Conservation (phyloP, 92 coral and sea anemone species). For the Pocillopora meandrina region DNA sequence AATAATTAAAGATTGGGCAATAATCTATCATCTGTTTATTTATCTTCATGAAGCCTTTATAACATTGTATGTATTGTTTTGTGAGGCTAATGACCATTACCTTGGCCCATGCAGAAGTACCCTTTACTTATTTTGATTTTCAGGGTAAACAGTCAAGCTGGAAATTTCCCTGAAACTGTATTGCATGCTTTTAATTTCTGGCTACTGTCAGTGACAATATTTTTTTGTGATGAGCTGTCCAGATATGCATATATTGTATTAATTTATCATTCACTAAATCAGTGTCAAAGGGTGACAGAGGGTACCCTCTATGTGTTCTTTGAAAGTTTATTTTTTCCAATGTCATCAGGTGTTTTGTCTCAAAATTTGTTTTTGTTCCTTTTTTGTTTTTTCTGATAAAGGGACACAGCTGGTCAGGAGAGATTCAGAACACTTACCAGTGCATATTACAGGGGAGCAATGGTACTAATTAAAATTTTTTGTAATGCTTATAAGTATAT, state of each 20-base stretch:
- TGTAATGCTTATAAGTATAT: background rate
- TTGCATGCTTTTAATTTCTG: too few relatives aligned
- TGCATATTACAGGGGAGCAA: conserved; percentile 99
- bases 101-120: background rate
- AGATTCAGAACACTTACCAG: conserved; percentile 95
- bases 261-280: too few relatives aligned
- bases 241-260: too few relatives aligned
- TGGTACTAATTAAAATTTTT: conserved; percentile 57
- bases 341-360: background rate
- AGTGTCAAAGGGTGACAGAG: too few relatives aligned
- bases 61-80: background rate
- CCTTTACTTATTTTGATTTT: background rate
- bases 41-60: background rate
- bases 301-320: background rate
- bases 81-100: background rate
- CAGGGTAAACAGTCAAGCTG: too few relatives aligned
- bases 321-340: background rate
- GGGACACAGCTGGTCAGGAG: conserved; percentile 99
- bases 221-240: background rate
- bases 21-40: background rate
- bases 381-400: conserved; percentile 3
- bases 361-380: background rate
- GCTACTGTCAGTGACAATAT: background rate
- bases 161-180: too few relatives aligned
- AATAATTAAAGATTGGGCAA: background rate